Conservation (phyloP, 2,797 vertebrate species). For the Malacoctenus gilli region DNA sequence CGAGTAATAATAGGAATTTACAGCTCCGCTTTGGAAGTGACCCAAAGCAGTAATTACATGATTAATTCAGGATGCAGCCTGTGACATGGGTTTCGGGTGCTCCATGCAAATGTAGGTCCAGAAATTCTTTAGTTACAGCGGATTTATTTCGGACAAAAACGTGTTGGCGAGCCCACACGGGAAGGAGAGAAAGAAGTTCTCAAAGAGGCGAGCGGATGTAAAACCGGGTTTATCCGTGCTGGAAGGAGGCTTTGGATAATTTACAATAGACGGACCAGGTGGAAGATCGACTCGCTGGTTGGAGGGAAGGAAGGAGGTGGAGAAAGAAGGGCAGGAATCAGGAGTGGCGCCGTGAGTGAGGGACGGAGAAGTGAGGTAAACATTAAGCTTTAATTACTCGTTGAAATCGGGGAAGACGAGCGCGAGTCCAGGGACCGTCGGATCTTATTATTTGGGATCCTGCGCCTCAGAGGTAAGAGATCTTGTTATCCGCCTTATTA, state of each 20-base stretch:
- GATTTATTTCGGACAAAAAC: not conserved
- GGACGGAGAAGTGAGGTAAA: constrained; percentile 11
- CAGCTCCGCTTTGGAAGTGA: constrained; percentile 34
- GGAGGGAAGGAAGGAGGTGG: constrained; percentile 7
- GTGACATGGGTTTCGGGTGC: constrained; percentile 2
- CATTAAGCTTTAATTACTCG: constrained; percentile 18
- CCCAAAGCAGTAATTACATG: constrained; percentile 42
- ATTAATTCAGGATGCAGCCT: constrained; percentile 34
- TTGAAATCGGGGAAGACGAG: constrained; percentile 14
- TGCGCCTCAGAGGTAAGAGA: constrained; percentile 1
- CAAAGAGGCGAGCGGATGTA: constrained; percentile 7
- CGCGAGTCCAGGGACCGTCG: not conserved
- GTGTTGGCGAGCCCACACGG: not conserved
- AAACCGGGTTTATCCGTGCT: constrained; percentile 25
- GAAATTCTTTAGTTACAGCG: not conserved
- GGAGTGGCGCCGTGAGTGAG: not conserved
- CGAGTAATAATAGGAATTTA: constrained; percentile 17
- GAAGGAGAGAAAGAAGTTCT: constrained; percentile 7
- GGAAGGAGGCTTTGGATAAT: constrained; percentile 32
- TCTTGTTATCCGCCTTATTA: constrained; percentile 23
- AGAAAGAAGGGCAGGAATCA: constrained; percentile 28
- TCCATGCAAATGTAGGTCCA: constrained; percentile 6
- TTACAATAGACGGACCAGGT: constrained; percentile 7
- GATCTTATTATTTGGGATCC: constrained; percentile 21
- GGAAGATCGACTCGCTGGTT: constrained; percentile 29